Evolutionary conservation across 37 sponge, comb jelly and placozoan species (phyloP).

Genomic region (Crambe crambe): DNA sequence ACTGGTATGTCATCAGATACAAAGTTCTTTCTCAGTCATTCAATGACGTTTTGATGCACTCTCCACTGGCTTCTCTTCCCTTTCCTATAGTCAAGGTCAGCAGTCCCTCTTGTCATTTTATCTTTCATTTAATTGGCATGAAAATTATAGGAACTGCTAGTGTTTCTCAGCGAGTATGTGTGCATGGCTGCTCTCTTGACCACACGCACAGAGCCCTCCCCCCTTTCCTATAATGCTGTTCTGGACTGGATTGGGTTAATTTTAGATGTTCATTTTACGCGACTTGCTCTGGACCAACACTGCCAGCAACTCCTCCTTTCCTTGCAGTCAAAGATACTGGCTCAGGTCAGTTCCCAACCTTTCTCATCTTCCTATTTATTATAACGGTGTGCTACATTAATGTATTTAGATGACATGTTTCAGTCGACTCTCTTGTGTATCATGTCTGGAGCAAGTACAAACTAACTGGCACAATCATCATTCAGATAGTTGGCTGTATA

Average conservation of each 20-base stretch:
- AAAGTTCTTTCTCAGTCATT: conserved; percentile 1
- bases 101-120: not conserved
- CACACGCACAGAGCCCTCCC: not conserved
- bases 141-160: not conserved
- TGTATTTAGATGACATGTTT: conserved; percentile 1
- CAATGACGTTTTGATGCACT: not conserved
- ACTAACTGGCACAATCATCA: not conserved
- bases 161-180: not conserved
- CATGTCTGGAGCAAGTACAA: not conserved
- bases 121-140: not conserved
- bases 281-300: not conserved
- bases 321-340: not conserved
- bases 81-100: not conserved
- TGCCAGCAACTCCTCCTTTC: not conserved
- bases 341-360: not conserved
- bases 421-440: not conserved
- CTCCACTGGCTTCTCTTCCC: not conserved
- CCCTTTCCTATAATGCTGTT: not conserved
- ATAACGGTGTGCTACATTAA: not conserved
- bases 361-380: not conserved
- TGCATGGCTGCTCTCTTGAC: not conserved
- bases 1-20: not conserved
- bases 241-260: conserved; percentile 9
- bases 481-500: not conserved
- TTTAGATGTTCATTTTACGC: conserved; percentile 9